Percentiles rank a stretch among this genome's conserved stretches.
Conservation (phyloP, 2,113 vertebrate species). For the Embiotoca jacksoni region DNA sequence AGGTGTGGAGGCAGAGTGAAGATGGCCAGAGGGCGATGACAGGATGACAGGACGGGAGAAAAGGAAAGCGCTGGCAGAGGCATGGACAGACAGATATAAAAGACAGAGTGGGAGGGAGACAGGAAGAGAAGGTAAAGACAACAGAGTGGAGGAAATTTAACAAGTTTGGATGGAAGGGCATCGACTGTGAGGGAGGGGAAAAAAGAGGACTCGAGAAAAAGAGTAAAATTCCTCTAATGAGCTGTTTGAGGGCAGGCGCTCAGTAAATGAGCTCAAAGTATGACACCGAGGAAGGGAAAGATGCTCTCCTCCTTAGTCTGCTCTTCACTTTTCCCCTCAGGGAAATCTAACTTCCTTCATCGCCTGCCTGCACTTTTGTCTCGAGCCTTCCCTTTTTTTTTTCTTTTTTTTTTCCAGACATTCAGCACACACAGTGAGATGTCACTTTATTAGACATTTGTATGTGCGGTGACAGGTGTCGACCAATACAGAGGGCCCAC, state of each 20-base stretch:
- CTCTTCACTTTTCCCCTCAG: constrained; percentile 39
- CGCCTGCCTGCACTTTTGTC: neutral
- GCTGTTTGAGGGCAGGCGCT: constrained; percentile 41
- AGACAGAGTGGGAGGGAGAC: neutral
- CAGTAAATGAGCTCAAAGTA: constrained; percentile 43
- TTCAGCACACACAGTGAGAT: constrained; percentile 4
- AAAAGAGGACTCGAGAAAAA: constrained; percentile 7
- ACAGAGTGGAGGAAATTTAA: constrained; percentile 13
- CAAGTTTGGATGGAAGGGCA: constrained; percentile 39
- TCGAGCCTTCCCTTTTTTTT: neutral
- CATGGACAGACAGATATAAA: neutral
- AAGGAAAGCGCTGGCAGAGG: constrained; percentile 6
- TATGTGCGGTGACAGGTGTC: constrained; percentile 36
- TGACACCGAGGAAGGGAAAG: constrained; percentile 30
- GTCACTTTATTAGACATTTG: constrained; percentile 44
- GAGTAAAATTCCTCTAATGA: constrained; percentile 57
- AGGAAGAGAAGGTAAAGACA: neutral
- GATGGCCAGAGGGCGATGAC: constrained; percentile 5
- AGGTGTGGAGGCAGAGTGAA: neutral
- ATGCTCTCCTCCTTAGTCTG: constrained; percentile 20
- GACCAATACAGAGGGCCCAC: constrained; percentile 31
- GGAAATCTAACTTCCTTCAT: constrained; percentile 40
- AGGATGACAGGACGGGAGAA: constrained; percentile 1
- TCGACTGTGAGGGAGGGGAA: neutral
- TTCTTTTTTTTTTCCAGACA: neutral